Percentiles rank a stretch among this genome's conserved stretches.
Evolutionary conservation across 2,113 vertebrate species (phyloP).

Genomic region (Myanophis thanlyinensis): DNA sequence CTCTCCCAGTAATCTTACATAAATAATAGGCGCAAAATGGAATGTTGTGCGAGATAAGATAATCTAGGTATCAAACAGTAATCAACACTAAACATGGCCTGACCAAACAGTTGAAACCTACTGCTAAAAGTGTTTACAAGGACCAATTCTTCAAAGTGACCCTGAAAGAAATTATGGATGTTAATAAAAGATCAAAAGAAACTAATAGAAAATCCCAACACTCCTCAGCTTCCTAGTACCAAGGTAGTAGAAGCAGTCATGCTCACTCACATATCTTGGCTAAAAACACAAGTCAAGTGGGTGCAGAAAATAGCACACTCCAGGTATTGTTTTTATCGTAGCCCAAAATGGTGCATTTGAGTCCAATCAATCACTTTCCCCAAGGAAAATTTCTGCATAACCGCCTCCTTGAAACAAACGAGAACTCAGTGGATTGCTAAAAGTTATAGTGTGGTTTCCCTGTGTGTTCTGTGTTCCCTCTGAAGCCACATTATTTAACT

Average conservation of each 20-base stretch:
- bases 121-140: background rate
- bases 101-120: background rate
- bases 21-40: background rate
- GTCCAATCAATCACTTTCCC: background rate
- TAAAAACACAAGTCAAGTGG: background rate
- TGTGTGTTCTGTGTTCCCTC: background rate
- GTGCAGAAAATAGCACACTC: background rate
- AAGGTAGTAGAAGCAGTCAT: background rate
- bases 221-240: background rate
- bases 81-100: background rate
- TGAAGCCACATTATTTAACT: background rate
- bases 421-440: background rate
- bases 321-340: background rate
- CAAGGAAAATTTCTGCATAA: background rate
- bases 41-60: background rate
- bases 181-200: background rate
- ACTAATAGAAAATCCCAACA: background rate
- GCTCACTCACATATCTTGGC: background rate
- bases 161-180: background rate
- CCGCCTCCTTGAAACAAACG: background rate
- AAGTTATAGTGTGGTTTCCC: background rate
- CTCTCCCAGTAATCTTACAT: background rate
- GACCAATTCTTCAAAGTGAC: background rate
- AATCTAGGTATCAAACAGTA: background rate
- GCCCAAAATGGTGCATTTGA: background rate